Evolutionary conservation across 2,113 vertebrate genomes (phyloP), one percentile per base, ranked within the genome.

Genomic region (Oncorhynchus clarkii): DNA sequence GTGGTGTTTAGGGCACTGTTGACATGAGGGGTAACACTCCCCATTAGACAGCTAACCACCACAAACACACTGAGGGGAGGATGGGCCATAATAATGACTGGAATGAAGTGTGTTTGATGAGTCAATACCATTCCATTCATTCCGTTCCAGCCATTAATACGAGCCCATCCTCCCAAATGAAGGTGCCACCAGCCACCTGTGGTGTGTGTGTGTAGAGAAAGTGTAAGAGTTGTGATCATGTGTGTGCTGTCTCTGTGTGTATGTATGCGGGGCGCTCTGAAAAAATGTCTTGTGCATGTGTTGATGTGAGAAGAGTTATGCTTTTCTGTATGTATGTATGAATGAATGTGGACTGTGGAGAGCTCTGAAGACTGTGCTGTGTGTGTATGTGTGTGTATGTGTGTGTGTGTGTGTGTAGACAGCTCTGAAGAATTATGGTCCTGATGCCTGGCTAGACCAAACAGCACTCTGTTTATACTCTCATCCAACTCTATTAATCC

Each of bases 381-480:
- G 79, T 67, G 80, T 80, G 75, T 81, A 82, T 78, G 80, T 85
- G 81, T 9, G 48, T 64, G 68, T 72, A 74, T 74, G 39, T 72
- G 83, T 13, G 62, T 66, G 20, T 73, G 76, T 75, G 31, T 34
- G 31, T 73, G 83, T 77, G 77, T 75, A 79, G 80, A 85, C 74
- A 73, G 78, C 76, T 74, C 77, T 76, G 75, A 86, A 88, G 87
- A 90, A 89, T 90, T 87, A 88, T 83, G 80, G 84, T 86, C 82
- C 66, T 76, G 84, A 84, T 78, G 79, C 82, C 74, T 78, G 76
- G 80, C 83, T 75, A 84, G 85, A 86, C 82, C 82, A 80, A 91
- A 91, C 83, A 90, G 67, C 72, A 76, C 77, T 70, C 59, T 91
- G 85, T 91, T 91, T 90, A 88, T 87, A 83, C 88, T 84, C 76